These are phyloP conservation scores for Melieria picta DNA, from an alignment of 2,888 invertebrate species.

Conservation along the genomic window DNA sequence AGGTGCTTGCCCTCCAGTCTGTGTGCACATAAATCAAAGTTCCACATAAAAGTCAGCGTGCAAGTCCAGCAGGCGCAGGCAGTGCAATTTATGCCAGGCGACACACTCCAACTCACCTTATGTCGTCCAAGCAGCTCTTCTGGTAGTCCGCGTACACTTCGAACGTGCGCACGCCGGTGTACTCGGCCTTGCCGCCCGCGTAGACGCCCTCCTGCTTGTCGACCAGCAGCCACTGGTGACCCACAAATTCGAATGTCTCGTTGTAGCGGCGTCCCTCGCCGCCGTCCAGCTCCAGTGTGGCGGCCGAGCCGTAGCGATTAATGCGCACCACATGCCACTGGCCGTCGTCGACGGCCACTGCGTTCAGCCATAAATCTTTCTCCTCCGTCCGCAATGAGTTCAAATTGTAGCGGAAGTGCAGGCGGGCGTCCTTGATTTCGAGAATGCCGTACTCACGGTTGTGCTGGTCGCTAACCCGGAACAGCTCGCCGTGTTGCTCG, in stretches of 20 bases:
- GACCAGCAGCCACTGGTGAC: conserved; percentile 91
- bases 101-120: conserved; percentile 58
- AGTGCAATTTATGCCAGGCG: conserved; percentile 3
- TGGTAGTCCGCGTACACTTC: conserved; percentile 95
- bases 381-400: conserved; percentile 92
- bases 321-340: conserved; percentile 97
- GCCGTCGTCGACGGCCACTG: conserved; percentile 92
- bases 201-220: conserved; percentile 96
- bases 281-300: conserved; percentile 91
- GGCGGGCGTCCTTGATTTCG: conserved; percentile 87
- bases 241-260: conserved; percentile 89
- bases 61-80: background rate
- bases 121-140: conserved; percentile 81
- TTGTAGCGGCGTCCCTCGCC: conserved; percentile 95
- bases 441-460: conserved; percentile 93
- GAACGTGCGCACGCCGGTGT: conserved; percentile 91
- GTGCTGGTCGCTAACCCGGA: conserved; percentile 93
- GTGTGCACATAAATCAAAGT: background rate
- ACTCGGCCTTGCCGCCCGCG: conserved; percentile 95
- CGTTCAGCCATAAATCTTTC: conserved; percentile 88
- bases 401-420: conserved; percentile 92
- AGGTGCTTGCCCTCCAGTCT: conserved; percentile 94
- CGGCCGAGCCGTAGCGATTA: conserved; percentile 90
- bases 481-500: conserved; percentile 92
- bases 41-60: background rate